Conservation (phyloP, 2,888 invertebrate species). For the Salpingus planirostris region DNA sequence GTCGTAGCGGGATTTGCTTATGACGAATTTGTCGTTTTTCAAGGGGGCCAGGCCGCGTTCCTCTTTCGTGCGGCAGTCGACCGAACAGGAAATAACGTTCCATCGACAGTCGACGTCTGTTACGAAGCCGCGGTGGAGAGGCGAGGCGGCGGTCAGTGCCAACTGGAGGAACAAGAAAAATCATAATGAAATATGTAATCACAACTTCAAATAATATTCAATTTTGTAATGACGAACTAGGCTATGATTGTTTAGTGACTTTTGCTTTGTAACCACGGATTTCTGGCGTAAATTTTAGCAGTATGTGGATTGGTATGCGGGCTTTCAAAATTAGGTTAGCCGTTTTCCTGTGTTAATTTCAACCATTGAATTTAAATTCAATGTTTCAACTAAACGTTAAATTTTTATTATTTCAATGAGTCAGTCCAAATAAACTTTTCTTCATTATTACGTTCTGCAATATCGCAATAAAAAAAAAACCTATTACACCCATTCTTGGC, state of each 20-base stretch:
- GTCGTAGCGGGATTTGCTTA: conserved; percentile 93
- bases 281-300: neutral
- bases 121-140: conserved; percentile 85
- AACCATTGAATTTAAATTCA: no score
- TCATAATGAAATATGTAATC: conserved; percentile 5
- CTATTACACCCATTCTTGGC: no score
- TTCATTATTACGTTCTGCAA: no score
- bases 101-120: conserved; percentile 97
- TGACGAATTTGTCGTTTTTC: conserved; percentile 67
- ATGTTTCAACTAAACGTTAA: no score
- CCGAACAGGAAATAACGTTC: conserved; percentile 93
- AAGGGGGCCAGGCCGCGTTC: conserved; percentile 76
- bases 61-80: conserved; percentile 89
- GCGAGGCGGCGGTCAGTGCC: conserved; percentile 94
- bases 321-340: neutral
- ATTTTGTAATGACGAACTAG: neutral
- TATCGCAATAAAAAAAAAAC: no score
- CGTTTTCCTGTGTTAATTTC: no score
- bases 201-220: neutral
- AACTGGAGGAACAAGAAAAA: conserved; percentile 48
- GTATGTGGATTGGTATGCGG: neutral
- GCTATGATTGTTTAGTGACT: neutral
- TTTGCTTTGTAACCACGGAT: neutral
- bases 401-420: no score
- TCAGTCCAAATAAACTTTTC: no score